phyloP scores from a whole-genome alignment of 2,113 vertebrate genomes.

The Melanotaenia duboulayi region DNA sequence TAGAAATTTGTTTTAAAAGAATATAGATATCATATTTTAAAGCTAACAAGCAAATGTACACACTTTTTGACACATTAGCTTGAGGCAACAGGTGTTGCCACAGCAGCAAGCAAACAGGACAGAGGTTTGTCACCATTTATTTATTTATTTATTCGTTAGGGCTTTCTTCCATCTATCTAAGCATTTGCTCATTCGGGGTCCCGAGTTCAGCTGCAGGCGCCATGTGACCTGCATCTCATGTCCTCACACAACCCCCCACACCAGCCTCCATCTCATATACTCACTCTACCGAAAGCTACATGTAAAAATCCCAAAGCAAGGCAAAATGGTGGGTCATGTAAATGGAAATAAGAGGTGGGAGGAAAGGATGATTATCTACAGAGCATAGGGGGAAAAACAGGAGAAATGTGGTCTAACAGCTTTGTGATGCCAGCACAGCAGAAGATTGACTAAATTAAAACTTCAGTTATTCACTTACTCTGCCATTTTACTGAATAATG shows the following conservation, averaged over 20 bases:
- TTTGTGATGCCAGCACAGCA: conserved; percentile 32
- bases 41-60: not conserved
- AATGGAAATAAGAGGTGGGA: not conserved
- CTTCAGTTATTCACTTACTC: conserved; percentile 30
- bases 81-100: not conserved
- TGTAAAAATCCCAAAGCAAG: conserved; percentile 15
- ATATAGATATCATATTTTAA: no score
- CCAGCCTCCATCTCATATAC: conserved; percentile 7
- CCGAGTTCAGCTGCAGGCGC: conserved; percentile 52
- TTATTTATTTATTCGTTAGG: conserved; percentile 16
- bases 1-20: no score
- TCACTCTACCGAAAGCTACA: conserved; percentile 6
- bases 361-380: not conserved
- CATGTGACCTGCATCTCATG: conserved; percentile 56
- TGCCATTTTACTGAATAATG: conserved; percentile 56
- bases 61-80: not conserved
- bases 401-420: conserved; percentile 30
- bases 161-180: conserved; percentile 46
- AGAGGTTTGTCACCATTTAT: conserved; percentile 5
- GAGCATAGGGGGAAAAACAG: not conserved
- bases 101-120: not conserved
- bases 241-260: conserved; percentile 21
- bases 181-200: conserved; percentile 46
- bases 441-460: conserved; percentile 51
- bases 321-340: conserved; percentile 29